These are phyloP conservation scores for Muscicapa comitata DNA, from an alignment of 2,797 vertebrate species.

Conservation along the genomic window DNA sequence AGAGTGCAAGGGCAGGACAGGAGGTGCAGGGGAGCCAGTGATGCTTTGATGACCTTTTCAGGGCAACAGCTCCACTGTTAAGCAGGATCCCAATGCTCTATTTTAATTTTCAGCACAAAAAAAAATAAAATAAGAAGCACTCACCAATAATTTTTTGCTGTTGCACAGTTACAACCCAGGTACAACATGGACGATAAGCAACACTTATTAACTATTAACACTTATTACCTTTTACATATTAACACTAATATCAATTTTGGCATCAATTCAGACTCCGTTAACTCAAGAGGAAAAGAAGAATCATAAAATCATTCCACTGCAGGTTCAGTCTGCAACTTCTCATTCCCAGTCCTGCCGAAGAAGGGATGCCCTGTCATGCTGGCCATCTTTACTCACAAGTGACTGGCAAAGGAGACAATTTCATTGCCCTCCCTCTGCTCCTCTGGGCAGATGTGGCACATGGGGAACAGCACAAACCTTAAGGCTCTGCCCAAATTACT, in stretches of 20 bases:
- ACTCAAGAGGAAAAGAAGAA: neutral
- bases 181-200: fast-evolving
- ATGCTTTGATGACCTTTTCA: neutral
- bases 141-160: neutral
- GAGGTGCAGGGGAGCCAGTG: neutral
- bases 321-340: neutral
- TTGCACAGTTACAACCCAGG: fast-evolving
- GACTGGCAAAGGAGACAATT: neutral
- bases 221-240: no score
- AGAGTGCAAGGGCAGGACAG: neutral
- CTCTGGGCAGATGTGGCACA: neutral
- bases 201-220: no score
- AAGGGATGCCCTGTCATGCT: fast-evolving
- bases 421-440: neutral
- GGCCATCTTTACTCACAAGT: fast-evolving
- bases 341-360: neutral
- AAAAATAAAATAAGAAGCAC: neutral
- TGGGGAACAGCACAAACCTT: neutral
- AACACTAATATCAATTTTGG: neutral
- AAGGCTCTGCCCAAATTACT: neutral
- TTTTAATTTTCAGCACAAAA: neutral
- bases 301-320: neutral
- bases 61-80: neutral
- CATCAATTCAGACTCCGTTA: neutral
- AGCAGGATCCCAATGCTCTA: neutral